These are phyloP conservation scores for Zoanthus gigantus DNA, from an alignment of 92 coral and sea anemone genomes.

Conservation along the genomic window DNA sequence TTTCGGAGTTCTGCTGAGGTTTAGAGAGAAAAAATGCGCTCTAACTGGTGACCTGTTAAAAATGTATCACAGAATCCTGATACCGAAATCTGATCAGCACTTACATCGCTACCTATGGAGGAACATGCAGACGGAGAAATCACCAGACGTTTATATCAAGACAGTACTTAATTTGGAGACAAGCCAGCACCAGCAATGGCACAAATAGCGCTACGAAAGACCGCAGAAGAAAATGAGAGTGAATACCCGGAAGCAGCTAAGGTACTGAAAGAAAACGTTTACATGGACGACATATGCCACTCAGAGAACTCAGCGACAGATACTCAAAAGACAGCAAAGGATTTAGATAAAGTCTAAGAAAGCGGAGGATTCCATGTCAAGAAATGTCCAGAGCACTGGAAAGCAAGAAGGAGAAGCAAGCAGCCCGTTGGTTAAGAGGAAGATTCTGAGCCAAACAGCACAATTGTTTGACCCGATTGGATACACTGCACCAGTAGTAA, in stretches of 20 bases:
- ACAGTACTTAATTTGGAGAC: slow-evolving; percentile 70
- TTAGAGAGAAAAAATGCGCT: slow-evolving; percentile 63
- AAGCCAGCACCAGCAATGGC: slow-evolving; percentile 49
- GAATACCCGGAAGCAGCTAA: too few relatives aligned
- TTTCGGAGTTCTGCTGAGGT: slow-evolving; percentile 55
- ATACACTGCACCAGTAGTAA: slow-evolving; percentile 41
- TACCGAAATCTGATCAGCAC: slow-evolving; percentile 72
- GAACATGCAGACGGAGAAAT: slow-evolving; percentile 57
- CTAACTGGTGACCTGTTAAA: slow-evolving; percentile 62
- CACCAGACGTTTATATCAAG: slow-evolving; percentile 68
- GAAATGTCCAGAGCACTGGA: neutral
- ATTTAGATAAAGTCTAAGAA: too few relatives aligned
- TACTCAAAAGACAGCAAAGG: too few relatives aligned
- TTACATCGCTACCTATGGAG: slow-evolving; percentile 75
- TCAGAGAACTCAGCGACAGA: too few relatives aligned
- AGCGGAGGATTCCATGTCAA: too few relatives aligned
- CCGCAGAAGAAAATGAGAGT: too few relatives aligned
- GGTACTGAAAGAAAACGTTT: too few relatives aligned
- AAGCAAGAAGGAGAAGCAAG: neutral
- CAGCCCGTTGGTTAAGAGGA: slow-evolving; percentile 54
- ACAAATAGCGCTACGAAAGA: too few relatives aligned
- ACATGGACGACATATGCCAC: too few relatives aligned
- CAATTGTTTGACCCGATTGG: slow-evolving; percentile 61
- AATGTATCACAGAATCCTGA: slow-evolving; percentile 68
- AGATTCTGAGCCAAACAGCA: slow-evolving; percentile 55